phyloP scores from a whole-genome alignment of 2,888 invertebrate genomes.

The Drosophila falleni region DNA sequence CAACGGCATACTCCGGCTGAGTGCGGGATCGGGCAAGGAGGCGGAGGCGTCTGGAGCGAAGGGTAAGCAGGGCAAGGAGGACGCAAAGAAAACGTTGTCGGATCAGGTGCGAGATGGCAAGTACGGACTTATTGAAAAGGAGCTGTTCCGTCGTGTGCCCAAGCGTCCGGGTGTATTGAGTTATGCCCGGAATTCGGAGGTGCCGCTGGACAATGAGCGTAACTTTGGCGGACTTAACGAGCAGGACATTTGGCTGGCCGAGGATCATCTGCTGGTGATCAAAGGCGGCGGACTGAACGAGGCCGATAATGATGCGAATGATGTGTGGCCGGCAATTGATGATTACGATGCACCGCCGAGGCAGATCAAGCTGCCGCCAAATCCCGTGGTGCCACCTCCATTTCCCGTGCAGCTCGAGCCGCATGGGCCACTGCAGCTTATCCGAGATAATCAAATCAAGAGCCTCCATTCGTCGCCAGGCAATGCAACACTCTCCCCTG shows the following conservation, averaged over 20 bases:
- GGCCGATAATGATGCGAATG: constrained; percentile 82
- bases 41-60: constrained; percentile 81
- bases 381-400: constrained; percentile 95
- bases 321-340: constrained; percentile 93
- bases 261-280: constrained; percentile 93
- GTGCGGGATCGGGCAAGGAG: constrained; percentile 89
- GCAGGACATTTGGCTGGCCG: constrained; percentile 95
- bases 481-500: constrained; percentile 89
- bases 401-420: constrained; percentile 96
- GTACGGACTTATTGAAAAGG: constrained; percentile 94
- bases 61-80: constrained; percentile 86
- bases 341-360: constrained; percentile 93
- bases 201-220: constrained; percentile 91
- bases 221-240: constrained; percentile 93
- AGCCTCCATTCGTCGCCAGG: constrained; percentile 86
- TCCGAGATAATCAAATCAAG: constrained; percentile 90
- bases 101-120: constrained; percentile 96
- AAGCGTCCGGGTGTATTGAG: constrained; percentile 93
- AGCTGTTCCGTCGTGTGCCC: constrained; percentile 90
- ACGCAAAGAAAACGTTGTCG: constrained; percentile 93
- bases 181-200: constrained; percentile 92
- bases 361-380: constrained; percentile 93
- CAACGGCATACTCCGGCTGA: constrained; percentile 89
- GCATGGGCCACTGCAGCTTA: constrained; percentile 94
- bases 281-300: constrained; percentile 90